phyloP scores from a whole-genome alignment of 2,113 vertebrate species.

The Syngnathus typhle region DNA sequence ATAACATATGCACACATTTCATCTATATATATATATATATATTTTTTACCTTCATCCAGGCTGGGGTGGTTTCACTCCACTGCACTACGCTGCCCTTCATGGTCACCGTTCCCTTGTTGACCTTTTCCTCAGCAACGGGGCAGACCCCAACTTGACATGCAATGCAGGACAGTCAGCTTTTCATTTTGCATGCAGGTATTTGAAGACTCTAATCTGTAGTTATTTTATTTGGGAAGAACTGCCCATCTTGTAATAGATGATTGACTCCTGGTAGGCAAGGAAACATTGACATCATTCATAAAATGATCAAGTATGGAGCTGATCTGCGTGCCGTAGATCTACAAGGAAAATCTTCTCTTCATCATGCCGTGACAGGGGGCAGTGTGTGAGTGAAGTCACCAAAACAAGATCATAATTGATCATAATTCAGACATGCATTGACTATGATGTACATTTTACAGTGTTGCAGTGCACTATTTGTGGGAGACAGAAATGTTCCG shows the following conservation, averaged over 20 bases:
- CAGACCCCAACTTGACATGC: slow-evolving; percentile 70
- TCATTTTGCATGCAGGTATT: slow-evolving; percentile 75
- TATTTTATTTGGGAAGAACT: not conserved
- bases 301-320: slow-evolving; percentile 73
- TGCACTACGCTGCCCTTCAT: slow-evolving; percentile 72
- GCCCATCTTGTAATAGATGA: not conserved
- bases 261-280: slow-evolving; percentile 60
- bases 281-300: slow-evolving; percentile 70
- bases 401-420: not conserved
- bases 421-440: not conserved
- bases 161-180: slow-evolving; percentile 74
- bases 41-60: slow-evolving; percentile 49
- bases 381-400: slow-evolving; percentile 64
- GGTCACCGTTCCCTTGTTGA: slow-evolving; percentile 65
- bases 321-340: slow-evolving; percentile 63
- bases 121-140: slow-evolving; percentile 66
- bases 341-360: slow-evolving; percentile 70
- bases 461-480: slow-evolving; percentile 70
- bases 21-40: not conserved
- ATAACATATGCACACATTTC: not conserved
- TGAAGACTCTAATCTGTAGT: slow-evolving; percentile 1
- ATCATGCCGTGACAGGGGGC: slow-evolving; percentile 73
- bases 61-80: slow-evolving; percentile 74
- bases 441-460: slow-evolving; percentile 37
- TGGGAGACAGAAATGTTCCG: slow-evolving; percentile 72